These are phyloP conservation scores for Periophthalmus magnuspinnatus DNA, from an alignment of 2,797 vertebrate species.

Conservation along the genomic window DNA sequence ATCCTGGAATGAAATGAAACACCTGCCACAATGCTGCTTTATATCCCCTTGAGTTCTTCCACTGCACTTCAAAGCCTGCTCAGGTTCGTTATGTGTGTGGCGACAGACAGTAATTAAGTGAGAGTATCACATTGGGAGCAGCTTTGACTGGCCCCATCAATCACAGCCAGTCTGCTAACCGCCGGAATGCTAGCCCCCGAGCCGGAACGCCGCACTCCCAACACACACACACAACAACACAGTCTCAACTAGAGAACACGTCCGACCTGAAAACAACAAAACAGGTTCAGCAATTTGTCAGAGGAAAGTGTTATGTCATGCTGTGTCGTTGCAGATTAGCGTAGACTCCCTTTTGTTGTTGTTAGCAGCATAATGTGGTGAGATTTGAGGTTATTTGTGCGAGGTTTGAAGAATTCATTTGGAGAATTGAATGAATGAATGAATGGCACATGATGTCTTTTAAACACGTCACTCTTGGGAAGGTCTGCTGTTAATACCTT, in stretches of 20 bases:
- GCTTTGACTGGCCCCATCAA: constrained; percentile 61
- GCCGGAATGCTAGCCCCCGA: constrained; percentile 65
- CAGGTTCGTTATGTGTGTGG: constrained; percentile 56
- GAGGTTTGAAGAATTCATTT: too few relatives aligned
- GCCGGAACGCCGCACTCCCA: constrained; percentile 27
- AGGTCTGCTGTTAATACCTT: neutral
- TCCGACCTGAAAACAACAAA: constrained; percentile 7
- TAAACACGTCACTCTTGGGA: neutral
- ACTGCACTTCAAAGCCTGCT: constrained; percentile 57
- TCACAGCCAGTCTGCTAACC: constrained; percentile 58
- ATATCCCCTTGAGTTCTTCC: constrained; percentile 40
- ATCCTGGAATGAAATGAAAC: constrained; percentile 30
- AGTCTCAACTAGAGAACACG: neutral
- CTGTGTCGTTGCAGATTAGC: neutral
- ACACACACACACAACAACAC: constrained; percentile 3
- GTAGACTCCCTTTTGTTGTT: neutral
- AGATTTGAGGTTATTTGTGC: too few relatives aligned
- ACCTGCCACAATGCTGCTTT: constrained; percentile 8
- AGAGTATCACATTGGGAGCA: constrained; percentile 66
- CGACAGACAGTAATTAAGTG: constrained; percentile 71
- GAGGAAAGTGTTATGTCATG: neutral
- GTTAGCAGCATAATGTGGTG: neutral
- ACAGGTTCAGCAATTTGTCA: constrained; percentile 26
- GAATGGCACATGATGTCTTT: neutral
- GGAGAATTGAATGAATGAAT: too few relatives aligned